Conservation (phyloP, 2,797 vertebrate genomes). For the Neomorphus geoffroyi region DNA sequence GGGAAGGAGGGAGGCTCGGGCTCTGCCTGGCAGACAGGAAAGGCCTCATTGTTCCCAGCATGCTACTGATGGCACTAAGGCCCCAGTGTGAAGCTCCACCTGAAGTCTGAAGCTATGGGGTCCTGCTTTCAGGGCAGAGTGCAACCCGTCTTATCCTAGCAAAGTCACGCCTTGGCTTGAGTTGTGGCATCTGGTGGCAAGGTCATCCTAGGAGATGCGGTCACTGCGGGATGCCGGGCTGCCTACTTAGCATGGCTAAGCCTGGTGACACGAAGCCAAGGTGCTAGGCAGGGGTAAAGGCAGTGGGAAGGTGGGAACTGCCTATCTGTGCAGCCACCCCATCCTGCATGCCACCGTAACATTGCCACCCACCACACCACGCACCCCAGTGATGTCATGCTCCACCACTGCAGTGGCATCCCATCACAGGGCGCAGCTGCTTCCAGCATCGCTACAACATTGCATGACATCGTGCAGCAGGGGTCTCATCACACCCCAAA, state of each 20-base stretch:
- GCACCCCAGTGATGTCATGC: background rate
- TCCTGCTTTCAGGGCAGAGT: background rate
- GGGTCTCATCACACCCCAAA: background rate
- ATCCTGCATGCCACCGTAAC: accelerated
- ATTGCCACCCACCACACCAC: background rate
- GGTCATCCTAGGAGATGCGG: background rate
- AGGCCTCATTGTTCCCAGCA: background rate
- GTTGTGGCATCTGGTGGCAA: background rate
- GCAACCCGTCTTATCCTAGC: background rate
- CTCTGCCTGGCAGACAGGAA: background rate
- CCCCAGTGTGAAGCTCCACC: background rate
- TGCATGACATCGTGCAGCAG: accelerated
- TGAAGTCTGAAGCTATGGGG: background rate
- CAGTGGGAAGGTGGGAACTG: background rate
- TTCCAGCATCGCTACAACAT: background rate
- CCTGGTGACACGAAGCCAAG: background rate
- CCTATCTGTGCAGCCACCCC: background rate
- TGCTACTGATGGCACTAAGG: background rate
- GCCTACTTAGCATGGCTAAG: background rate
- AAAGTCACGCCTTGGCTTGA: background rate
- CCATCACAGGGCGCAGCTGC: background rate
- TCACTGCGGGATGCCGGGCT: background rate
- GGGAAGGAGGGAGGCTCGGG: background rate
- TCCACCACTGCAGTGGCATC: background rate
- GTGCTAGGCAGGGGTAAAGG: background rate